Evolutionary conservation across 2,888 invertebrate species (phyloP), one percentile per base, ranked within the genome.

Genomic region (Taenaris catops): DNA sequence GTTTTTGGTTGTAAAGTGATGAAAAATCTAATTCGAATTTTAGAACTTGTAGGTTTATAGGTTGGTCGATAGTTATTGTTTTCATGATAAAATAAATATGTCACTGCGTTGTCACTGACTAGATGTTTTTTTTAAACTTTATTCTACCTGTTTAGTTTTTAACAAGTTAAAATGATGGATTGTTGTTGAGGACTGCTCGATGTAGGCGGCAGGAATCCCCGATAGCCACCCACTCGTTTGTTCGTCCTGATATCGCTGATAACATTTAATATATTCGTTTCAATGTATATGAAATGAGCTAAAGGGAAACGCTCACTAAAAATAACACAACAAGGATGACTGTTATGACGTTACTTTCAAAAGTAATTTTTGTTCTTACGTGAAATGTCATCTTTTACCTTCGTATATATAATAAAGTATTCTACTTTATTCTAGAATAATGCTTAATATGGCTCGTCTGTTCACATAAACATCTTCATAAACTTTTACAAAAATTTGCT

Each of bases 181-280:
- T 24, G 6, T 6, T 9, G 11, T 12, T 3, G 6, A 18, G 24
- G 4, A 32, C 17, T 32, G 11, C 32, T 11, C 6, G 8, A 9
- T 10, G 7, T 5, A 16, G 9, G 11, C 8, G 17, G 10, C 2
- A 14, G 49, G 49, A 51, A 45, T 44, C 44, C 35, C 51, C 57
- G 78, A 80, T 76, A 74, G 63, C 55, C 79, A 66, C 83, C 83
- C 83, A 83, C 81, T 72, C 79, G 51, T 58, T 64, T 47, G 50
- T 52, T 58, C 49, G 60, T 57, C 58, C 65, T 55, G 73, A 79
- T 80, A 79, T 53, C 46, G 58, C 48, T 66, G 84, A 83, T 84
- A 84, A 73, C 62, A 49, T 28, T 49, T 79, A 81, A 84, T 80
- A 69, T 78, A 80, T 83, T 80, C 81, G 65, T 59, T 65, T 49